phyloP scores from a whole-genome alignment of 2,797 vertebrate species.

The Arremon brunneinucha region DNA sequence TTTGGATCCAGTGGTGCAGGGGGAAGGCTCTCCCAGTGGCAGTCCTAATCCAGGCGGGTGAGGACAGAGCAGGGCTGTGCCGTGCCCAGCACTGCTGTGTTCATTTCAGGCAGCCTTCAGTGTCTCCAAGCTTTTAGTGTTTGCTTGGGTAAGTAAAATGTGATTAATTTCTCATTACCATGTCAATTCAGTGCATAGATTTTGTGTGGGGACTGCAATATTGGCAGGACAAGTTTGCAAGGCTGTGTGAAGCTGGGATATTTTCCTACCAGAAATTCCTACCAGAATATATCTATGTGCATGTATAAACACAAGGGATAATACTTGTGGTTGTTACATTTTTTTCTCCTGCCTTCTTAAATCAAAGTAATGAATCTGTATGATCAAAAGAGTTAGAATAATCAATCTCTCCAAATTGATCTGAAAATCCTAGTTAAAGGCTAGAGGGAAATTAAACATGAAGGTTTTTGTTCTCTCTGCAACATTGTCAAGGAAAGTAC shows the following conservation, averaged over 20 bases:
- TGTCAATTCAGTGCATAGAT: not conserved
- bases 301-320: not conserved
- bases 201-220: not conserved
- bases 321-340: not conserved
- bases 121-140: not conserved
- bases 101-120: not conserved
- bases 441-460: not conserved
- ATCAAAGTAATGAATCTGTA: not conserved
- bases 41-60: not conserved
- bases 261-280: not conserved
- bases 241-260: not conserved
- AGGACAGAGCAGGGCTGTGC: not conserved
- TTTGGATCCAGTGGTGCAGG: not conserved
- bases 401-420: conserved; percentile 14
- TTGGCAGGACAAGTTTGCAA: not conserved
- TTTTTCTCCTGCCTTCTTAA: not conserved
- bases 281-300: not conserved
- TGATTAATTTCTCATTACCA: not conserved
- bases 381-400: conserved; percentile 16
- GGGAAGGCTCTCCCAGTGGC: not conserved
- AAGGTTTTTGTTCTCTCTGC: not conserved
- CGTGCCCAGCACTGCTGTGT: not conserved
- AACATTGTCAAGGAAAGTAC: not conserved
- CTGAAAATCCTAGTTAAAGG: conserved; percentile 27
- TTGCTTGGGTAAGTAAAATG: not conserved